Evolutionary conservation across 2,888 invertebrate species (phyloP).

Genomic region (Lycaena phlaeas): DNA sequence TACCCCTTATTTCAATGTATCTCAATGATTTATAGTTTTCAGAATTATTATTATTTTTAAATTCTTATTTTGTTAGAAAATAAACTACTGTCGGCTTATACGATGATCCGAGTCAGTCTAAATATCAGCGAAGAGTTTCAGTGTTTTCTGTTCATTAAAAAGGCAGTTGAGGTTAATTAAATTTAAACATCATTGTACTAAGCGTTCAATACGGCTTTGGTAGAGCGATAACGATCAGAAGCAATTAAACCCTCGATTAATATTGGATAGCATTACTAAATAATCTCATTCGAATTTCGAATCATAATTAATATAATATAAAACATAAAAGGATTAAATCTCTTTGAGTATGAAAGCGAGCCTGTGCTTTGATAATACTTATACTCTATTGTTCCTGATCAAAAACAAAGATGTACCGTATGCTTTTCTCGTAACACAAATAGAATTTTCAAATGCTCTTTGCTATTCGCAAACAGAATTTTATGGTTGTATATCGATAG

Average conservation of each 20-base stretch:
- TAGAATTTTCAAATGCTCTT: slow-evolving; percentile 6
- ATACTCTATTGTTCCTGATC: slow-evolving; percentile 17
- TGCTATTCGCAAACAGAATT: slow-evolving; percentile 4
- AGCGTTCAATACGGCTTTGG: neutral
- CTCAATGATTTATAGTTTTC: too few species aligned
- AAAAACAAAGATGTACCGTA: slow-evolving; percentile 13
- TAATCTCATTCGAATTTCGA: slow-evolving; percentile 14
- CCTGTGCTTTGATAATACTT: slow-evolving; percentile 20
- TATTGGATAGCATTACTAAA: slow-evolving; percentile 3
- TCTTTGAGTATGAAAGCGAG: slow-evolving; percentile 24
- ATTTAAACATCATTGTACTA: slow-evolving; percentile 7
- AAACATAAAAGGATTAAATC: slow-evolving; percentile 22
- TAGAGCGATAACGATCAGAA: slow-evolving; percentile 12
- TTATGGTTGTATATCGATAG: slow-evolving; percentile 5
- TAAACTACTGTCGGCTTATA: too few species aligned
- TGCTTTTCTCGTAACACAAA: slow-evolving; percentile 10
- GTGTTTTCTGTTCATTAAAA: neutral
- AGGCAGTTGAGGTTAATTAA: slow-evolving; percentile 10
- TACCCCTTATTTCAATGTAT: too few species aligned
- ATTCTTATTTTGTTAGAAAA: too few species aligned
- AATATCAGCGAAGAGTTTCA: too few species aligned
- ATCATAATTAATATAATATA: slow-evolving; percentile 12
- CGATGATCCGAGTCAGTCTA: too few species aligned
- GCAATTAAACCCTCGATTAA: slow-evolving; percentile 16
- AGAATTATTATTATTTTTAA: too few species aligned